These are phyloP conservation scores for Myiagra hebetior DNA, from an alignment of 2,113 vertebrate genomes.

Conservation along the genomic window DNA sequence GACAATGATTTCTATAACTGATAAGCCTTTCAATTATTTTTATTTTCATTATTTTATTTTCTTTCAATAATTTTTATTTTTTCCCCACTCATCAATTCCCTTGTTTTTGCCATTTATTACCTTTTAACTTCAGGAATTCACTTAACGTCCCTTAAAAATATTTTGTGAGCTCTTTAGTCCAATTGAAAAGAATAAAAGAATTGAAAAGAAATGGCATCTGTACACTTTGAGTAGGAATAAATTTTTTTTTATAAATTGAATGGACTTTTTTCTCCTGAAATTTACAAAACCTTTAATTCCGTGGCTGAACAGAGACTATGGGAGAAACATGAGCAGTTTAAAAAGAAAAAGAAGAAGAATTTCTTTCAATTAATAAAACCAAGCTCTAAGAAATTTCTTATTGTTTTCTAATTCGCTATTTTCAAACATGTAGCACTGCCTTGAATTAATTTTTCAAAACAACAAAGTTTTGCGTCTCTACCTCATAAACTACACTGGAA, in stretches of 20 bases:
- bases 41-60: background rate
- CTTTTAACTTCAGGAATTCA: background rate
- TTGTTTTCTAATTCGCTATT: background rate
- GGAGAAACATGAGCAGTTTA: background rate
- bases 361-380: background rate
- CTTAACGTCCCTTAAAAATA: background rate
- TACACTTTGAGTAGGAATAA: background rate
- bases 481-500: background rate
- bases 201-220: background rate
- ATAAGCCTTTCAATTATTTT: background rate
- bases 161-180: background rate
- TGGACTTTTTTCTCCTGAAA: background rate
- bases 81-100: fast-evolving
- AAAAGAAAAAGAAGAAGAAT: background rate
- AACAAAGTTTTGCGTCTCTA: background rate
- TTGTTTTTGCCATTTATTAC: background rate
- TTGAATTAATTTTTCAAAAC: background rate
- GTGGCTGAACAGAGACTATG: background rate
- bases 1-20: background rate
- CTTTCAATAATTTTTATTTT: background rate
- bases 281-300: background rate
- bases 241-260: background rate
- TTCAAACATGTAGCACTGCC: background rate
- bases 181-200: background rate
- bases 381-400: background rate